phyloP scores from a whole-genome alignment of 2,797 vertebrate species.

The Nannoperca obscura region DNA sequence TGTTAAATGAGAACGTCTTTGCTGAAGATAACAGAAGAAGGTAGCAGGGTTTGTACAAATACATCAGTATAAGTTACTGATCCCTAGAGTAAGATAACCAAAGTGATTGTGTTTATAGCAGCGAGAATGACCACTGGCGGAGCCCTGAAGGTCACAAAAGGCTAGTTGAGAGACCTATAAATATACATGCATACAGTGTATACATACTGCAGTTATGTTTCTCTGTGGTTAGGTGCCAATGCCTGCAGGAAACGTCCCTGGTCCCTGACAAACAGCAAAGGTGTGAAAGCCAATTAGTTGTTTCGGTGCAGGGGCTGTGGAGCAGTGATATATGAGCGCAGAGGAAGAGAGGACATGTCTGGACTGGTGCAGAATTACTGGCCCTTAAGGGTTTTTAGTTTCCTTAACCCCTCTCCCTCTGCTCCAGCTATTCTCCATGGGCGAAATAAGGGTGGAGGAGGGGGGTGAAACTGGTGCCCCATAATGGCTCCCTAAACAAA shows the following conservation, averaged over 20 bases:
- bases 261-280: constrained; percentile 74
- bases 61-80: not conserved
- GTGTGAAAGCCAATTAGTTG: constrained; percentile 87
- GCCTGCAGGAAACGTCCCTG: constrained; percentile 63
- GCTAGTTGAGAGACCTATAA: not conserved
- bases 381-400: constrained; percentile 71
- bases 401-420: constrained; percentile 63
- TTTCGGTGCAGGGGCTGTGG: constrained; percentile 44
- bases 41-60: constrained; percentile 1
- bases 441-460: not conserved
- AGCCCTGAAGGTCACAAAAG: constrained; percentile 8
- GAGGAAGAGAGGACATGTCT: constrained; percentile 76
- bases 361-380: constrained; percentile 73
- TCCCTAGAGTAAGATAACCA: not conserved
- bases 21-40: not conserved
- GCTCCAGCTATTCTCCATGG: constrained; percentile 58
- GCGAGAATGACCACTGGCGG: not conserved
- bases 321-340: constrained; percentile 68
- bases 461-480: constrained; percentile 25
- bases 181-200: constrained; percentile 6
- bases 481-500: constrained; percentile 58
- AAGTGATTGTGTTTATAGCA: constrained; percentile 14
- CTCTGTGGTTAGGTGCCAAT: constrained; percentile 21
- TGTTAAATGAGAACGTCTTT: not conserved
- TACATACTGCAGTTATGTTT: not conserved